Percentiles rank a stretch among this genome's conserved stretches.
phyloP scores from a whole-genome alignment of 2,797 vertebrate species.

The Pangasius macronema region DNA sequence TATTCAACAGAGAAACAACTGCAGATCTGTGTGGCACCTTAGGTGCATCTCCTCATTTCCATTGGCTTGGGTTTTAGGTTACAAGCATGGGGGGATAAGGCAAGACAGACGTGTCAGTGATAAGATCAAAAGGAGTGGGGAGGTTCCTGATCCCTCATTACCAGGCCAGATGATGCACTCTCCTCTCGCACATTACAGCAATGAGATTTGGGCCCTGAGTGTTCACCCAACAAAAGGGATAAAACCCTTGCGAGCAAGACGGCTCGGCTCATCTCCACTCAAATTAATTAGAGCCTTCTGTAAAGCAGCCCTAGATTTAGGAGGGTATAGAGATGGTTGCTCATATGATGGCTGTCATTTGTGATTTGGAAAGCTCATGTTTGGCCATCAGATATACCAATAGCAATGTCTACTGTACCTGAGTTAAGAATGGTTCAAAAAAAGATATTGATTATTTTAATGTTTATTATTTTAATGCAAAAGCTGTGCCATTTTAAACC shows the following conservation, averaged over 20 bases:
- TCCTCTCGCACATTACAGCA: constrained; percentile 72
- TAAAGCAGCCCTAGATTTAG: constrained; percentile 50
- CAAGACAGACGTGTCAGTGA: constrained; percentile 63
- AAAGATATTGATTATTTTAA: not conserved
- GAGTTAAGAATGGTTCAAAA: not conserved
- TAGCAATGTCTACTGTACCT: not conserved
- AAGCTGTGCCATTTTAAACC: not conserved
- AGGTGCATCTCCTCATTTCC: constrained; percentile 54
- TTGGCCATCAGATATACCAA: not conserved
- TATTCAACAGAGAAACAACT: constrained; percentile 54
- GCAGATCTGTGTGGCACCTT: constrained; percentile 55
- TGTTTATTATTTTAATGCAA: not conserved
- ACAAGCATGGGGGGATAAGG: constrained; percentile 50
- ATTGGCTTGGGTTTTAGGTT: constrained; percentile 56
- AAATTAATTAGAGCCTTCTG: constrained; percentile 73
- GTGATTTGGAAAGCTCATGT: not conserved
- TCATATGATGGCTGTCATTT: constrained; percentile 29
- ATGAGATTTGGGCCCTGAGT: constrained; percentile 76
- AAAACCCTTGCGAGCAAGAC: constrained; percentile 61
- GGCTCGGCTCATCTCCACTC: constrained; percentile 73
- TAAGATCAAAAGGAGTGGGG: constrained; percentile 69
- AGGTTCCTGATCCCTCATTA: constrained; percentile 66
- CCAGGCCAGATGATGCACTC: constrained; percentile 65
- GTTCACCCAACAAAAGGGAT: constrained; percentile 65
- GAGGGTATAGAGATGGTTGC: constrained; percentile 36